phyloP scores from a whole-genome alignment of 2,113 vertebrate genomes.

The Seriola aureovittata region DNA sequence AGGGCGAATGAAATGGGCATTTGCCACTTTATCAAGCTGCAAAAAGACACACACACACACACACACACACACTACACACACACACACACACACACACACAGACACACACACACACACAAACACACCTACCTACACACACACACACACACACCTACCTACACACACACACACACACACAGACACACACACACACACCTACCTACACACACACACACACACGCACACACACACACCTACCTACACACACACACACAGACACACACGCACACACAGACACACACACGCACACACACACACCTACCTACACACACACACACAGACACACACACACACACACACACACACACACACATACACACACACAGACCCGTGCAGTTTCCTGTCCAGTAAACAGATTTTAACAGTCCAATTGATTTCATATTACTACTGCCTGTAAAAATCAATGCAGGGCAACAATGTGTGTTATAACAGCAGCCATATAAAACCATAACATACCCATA shows the following conservation, averaged over 20 bases:
- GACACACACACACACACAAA: too few species aligned
- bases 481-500: background rate
- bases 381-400: background rate
- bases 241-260: background rate
- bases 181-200: background rate
- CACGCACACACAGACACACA: background rate
- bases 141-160: too few species aligned
- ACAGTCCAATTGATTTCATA: background rate
- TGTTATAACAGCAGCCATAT: background rate
- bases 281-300: too few species aligned
- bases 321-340: background rate
- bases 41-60: background rate
- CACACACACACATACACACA: background rate
- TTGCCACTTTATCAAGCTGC: too few species aligned
- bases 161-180: background rate
- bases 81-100: background rate
- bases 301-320: background rate
- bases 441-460: background rate
- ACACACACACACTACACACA: background rate
- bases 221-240: background rate
- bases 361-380: background rate
- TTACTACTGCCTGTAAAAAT: background rate
- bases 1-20: too few species aligned
- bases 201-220: background rate
- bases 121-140: background rate